Conservation (phyloP, 2,888 invertebrate species). For the Ecdyonurus torrentis region DNA sequence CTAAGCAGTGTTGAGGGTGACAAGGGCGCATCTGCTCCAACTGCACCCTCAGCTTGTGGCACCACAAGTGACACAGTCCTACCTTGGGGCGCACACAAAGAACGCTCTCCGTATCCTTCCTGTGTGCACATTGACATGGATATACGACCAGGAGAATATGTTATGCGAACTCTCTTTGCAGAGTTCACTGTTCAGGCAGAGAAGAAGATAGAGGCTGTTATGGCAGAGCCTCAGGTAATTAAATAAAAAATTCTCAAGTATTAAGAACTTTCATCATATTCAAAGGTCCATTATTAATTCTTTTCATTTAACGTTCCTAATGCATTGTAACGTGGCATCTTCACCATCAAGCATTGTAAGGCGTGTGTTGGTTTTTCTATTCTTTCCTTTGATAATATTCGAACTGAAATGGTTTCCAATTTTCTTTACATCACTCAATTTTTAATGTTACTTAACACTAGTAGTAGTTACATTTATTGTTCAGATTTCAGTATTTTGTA, state of each 20-base stretch:
- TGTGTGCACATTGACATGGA: conserved; percentile 37
- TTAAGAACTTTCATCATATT: not conserved
- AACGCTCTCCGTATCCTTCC: conserved; percentile 34
- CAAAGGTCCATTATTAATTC: not conserved
- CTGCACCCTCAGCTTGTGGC: not conserved
- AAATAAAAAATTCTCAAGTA: conserved; percentile 2
- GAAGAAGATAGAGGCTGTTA: conserved; percentile 87
- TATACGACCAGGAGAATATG: conserved; percentile 82
- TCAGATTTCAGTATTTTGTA: no score
- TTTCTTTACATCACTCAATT: no score
- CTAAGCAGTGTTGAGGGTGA: not conserved
- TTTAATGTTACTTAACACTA: no score
- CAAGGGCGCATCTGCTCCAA: not conserved
- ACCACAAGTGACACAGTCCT: conserved; percentile 23
- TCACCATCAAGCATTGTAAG: no score
- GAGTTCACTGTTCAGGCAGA: conserved; percentile 92
- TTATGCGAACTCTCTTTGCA: conserved; percentile 85
- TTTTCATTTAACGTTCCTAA: no score
- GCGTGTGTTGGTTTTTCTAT: no score
- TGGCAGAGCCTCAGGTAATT: conserved; percentile 70
- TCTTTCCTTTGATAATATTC: no score
- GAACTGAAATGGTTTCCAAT: no score
- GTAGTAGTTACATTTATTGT: no score
- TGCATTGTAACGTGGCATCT: not conserved
- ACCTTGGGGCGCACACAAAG: conserved; percentile 74